phyloP scores from a whole-genome alignment of 2,113 vertebrate genomes.

The Crocuta crocuta region DNA sequence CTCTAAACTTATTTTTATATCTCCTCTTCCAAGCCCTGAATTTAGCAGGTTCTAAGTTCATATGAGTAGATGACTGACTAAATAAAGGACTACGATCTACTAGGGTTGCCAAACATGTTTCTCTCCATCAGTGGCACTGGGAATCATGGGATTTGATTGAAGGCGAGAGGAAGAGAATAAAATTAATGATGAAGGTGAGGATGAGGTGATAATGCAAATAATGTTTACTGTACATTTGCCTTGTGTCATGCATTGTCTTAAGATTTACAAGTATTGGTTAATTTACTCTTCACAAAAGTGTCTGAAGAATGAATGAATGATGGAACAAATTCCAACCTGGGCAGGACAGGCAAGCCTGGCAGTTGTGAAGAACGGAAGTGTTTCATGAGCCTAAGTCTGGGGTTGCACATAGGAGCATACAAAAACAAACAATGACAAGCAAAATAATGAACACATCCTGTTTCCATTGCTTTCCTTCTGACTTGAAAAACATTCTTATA shows the following conservation, averaged over 20 bases:
- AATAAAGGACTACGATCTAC: neutral
- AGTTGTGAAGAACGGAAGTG: neutral
- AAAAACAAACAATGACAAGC: conserved; percentile 49
- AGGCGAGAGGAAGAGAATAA: neutral
- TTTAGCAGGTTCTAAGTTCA: neutral
- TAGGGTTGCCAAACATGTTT: neutral
- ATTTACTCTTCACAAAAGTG: neutral
- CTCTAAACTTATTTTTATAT: neutral
- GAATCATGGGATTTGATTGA: neutral
- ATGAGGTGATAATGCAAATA: neutral
- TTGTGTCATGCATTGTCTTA: neutral
- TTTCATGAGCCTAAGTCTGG: conserved; percentile 40
- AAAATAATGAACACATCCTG: conserved; percentile 53
- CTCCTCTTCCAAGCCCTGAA: neutral
- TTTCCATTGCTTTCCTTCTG: conserved; percentile 47
- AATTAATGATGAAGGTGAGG: neutral
- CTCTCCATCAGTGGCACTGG: neutral
- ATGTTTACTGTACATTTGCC: neutral
- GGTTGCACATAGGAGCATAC: neutral
- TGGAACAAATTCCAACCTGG: neutral
- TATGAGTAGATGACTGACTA: neutral
- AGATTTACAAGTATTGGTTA: neutral
- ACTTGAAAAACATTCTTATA: conserved; percentile 3
- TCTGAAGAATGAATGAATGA: neutral
- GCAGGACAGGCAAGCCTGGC: conserved; percentile 36